These are phyloP conservation scores for Microcebus ravelobensis DNA, from an alignment of 2,113 vertebrate genomes.

Conservation along the genomic window DNA sequence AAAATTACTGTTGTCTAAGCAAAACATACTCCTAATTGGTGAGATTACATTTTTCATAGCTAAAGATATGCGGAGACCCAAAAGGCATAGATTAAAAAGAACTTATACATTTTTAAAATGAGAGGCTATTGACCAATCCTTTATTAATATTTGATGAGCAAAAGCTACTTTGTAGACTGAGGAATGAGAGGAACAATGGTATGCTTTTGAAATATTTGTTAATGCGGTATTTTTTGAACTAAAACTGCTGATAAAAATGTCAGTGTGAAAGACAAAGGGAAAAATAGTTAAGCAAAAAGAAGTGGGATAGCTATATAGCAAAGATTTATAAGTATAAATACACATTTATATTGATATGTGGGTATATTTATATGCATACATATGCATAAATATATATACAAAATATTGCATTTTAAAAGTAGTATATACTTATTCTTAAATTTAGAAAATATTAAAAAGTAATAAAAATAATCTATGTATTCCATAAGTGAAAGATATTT, in stretches of 20 bases:
- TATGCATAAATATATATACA: background rate
- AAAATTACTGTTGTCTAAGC: background rate
- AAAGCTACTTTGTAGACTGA: background rate
- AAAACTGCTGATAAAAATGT: slow-evolving; percentile 31
- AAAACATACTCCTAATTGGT: background rate
- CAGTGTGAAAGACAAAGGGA: background rate
- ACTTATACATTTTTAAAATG: slow-evolving; percentile 8
- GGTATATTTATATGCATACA: background rate
- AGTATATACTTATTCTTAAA: background rate
- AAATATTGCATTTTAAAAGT: background rate
- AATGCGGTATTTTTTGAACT: background rate
- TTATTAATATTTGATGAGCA: slow-evolving; percentile 48
- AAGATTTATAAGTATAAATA: slow-evolving; percentile 2
- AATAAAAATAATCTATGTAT: background rate
- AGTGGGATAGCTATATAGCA: background rate
- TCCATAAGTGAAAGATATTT: background rate
- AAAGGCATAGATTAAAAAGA: background rate
- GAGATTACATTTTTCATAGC: slow-evolving; percentile 30
- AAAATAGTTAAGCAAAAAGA: background rate
- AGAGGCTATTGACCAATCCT: background rate
- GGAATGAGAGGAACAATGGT: background rate
- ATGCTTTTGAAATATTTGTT: background rate
- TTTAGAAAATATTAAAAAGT: background rate
- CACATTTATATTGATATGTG: background rate
- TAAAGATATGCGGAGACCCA: background rate